A percentile compares a stretch with the other conserved stretches of the same genome.
Evolutionary conservation across 37 sponge, comb jelly and placozoan species (phyloP).

Genomic region (Cladorhizidae sp.): DNA sequence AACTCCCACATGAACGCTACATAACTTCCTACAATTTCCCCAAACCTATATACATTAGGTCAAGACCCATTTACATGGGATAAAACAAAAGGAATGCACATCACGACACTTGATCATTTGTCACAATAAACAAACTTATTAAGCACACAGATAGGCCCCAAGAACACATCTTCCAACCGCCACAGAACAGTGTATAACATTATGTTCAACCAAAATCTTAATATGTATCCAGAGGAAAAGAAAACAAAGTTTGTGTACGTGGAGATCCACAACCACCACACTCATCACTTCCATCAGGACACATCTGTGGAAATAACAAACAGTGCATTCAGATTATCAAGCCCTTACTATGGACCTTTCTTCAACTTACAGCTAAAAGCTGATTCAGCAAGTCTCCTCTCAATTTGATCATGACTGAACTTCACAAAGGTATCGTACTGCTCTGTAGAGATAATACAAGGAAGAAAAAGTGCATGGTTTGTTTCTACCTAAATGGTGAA

Average conservation of each 20-base stretch:
- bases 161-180: no score
- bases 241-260: background rate
- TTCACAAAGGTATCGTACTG: constrained; percentile 96
- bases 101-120: no score
- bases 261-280: background rate
- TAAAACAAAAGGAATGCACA: no score
- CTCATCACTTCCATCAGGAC: constrained; percentile 25
- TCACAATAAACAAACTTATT: no score
- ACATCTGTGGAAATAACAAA: constrained; percentile 47
- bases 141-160: no score
- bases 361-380: constrained; percentile 79
- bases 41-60: no score
- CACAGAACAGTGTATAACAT: background rate
- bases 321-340: background rate
- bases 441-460: constrained; percentile 40
- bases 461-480: background rate
- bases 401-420: constrained; percentile 92
- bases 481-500: background rate
- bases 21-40: no score
- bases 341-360: background rate
- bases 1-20: no score
- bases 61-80: no score
- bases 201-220: background rate
- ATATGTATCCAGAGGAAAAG: constrained; percentile 6
- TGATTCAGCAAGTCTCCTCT: constrained; percentile 78